Evolutionary conservation across 2,888 invertebrate genomes (phyloP), one percentile per base, ranked within the genome.

Genomic region (Andrena hattorfiana): DNA sequence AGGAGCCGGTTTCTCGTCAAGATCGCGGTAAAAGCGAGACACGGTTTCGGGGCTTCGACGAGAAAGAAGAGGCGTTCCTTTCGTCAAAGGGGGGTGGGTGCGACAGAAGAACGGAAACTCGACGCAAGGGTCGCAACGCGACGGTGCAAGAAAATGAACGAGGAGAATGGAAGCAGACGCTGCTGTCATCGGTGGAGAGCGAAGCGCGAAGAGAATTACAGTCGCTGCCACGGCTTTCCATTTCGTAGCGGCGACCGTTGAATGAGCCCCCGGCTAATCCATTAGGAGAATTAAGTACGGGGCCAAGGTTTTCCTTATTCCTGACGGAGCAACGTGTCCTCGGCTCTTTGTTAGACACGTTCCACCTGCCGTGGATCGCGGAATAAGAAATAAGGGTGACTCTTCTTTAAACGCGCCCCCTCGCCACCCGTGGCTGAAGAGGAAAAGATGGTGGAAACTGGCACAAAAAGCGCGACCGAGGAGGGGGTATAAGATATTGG

Each of bases 211-310:
- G 80, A 82, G 83, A 83, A 87, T 79, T 80, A 74, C 73, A 80
- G 68, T 72, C 32, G 20, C 49, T 56, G 62, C 42, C 48, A 51
- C 48, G 30, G 42, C 48, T 80, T 63, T 63, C 75, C 71, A 70
- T 88, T 81, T 79, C 85, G 77, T 77, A 75, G 84, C 84, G 77
- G 83, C 73, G 28, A 51, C 82, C 84, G 82, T 88, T 87, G 87
- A 86, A 84, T 74, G 75, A 72, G 78, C 77, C 54, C 42, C 63
- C 68, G 67, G 85, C 78, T 89, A 90, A 91, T 92, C 91, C 91
- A 92, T 91, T 91, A 92, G 85, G 87, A 87, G 90, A 91, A 91
- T 92, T 91, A 91, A 90, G 84, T 86, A 72, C 32, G 23, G 73
- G 81, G 82, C 69, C 85, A 77, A 73, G 71, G 79, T 75, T 68